These are phyloP conservation scores for Rhizomys pruinosus DNA, from an alignment of 2,113 vertebrate species.

Conservation along the genomic window DNA sequence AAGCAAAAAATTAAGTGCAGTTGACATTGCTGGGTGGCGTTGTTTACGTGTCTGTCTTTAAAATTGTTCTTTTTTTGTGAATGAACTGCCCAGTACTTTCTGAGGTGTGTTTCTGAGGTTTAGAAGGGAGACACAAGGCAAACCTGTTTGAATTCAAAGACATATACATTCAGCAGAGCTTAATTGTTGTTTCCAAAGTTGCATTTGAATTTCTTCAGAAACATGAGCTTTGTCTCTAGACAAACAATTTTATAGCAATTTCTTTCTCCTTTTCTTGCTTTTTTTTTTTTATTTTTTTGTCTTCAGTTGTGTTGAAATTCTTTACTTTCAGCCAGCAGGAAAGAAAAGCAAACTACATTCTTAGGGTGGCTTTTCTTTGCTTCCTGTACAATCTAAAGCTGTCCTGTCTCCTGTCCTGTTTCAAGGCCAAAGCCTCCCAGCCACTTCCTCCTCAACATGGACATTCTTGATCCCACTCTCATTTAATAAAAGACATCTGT, in stretches of 20 bases:
- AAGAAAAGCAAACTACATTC: not conserved
- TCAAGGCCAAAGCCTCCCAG: rapidly evolving
- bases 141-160: no score
- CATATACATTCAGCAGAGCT: not conserved
- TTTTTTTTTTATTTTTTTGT: not conserved
- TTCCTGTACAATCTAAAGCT: not conserved
- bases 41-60: not conserved
- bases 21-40: not conserved
- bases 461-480: not conserved
- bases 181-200: not conserved
- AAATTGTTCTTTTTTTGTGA: not conserved
- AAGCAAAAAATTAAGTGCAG: not conserved
- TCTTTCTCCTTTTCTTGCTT: no score
- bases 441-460: rapidly evolving
- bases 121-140: not conserved
- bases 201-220: not conserved
- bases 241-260: not conserved
- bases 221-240: not conserved
- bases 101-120: not conserved
- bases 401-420: not conserved
- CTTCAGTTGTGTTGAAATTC: not conserved
- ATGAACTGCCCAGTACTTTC: not conserved
- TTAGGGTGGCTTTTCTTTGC: not conserved
- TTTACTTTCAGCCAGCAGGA: not conserved
- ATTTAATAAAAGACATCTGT: not conserved